A percentile compares a stretch with the other conserved stretches of the same genome.
These are phyloP conservation scores for Phalacrocorax carbo DNA, from an alignment of 2,113 vertebrate genomes.

Conservation along the genomic window DNA sequence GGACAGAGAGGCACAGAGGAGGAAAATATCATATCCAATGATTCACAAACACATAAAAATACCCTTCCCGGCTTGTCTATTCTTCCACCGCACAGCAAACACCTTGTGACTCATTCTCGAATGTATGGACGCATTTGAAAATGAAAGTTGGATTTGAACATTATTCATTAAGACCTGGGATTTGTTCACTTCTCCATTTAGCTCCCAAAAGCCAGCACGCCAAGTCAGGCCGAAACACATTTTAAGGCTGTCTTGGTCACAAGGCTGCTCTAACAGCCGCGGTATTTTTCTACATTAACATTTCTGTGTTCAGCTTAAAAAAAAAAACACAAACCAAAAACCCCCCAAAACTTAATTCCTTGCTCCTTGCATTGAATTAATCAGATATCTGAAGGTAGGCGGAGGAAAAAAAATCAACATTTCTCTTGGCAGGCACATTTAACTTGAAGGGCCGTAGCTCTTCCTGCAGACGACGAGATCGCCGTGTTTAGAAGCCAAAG, in stretches of 20 bases:
- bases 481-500: conserved; percentile 10
- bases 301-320: background rate
- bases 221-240: background rate
- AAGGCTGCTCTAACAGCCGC: background rate
- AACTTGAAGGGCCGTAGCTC: conserved; percentile 5
- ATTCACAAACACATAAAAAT: conserved; percentile 73
- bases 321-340: background rate
- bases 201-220: background rate
- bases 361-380: background rate
- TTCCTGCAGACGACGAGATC: background rate
- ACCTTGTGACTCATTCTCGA: conserved; percentile 4
- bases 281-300: background rate
- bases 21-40: conserved; percentile 77
- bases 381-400: background rate
- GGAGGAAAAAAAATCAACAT: background rate
- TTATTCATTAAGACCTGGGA: conserved; percentile 10
- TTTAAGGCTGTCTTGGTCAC: background rate
- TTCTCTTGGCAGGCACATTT: conserved; percentile 10
- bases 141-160: background rate
- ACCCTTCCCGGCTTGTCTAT: conserved; percentile 49
- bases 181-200: background rate
- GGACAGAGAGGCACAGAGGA: conserved; percentile 66
- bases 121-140: background rate
- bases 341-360: background rate
- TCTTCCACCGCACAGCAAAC: conserved; percentile 35